Evolutionary conservation across 2,797 vertebrate species (phyloP).

Genomic region (Esox masquinongy): DNA sequence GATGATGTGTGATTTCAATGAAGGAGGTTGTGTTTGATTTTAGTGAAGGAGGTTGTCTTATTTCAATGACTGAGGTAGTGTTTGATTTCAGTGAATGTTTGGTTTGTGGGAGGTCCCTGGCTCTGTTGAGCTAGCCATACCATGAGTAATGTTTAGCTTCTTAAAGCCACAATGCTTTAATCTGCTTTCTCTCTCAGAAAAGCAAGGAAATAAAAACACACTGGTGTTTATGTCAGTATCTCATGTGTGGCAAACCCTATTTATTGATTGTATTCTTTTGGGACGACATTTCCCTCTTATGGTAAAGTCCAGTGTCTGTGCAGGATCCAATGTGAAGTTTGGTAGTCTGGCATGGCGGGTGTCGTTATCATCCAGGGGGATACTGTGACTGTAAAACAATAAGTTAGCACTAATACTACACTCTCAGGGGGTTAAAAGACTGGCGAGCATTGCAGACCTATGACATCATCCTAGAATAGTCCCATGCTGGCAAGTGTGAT

Average conservation of each 20-base stretch:
- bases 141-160: not conserved
- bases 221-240: not conserved
- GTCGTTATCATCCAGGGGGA: not conserved
- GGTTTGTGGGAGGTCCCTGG: slow-evolving; percentile 5
- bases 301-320: not conserved
- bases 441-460: slow-evolving; percentile 15
- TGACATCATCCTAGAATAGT: slow-evolving; percentile 44
- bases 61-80: no score
- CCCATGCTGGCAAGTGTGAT: slow-evolving; percentile 22
- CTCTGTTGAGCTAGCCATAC: not conserved
- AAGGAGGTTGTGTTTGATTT: not conserved
- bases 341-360: not conserved
- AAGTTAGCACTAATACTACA: slow-evolving; percentile 16
- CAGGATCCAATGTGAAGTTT: not conserved
- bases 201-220: not conserved
- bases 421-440: slow-evolving; percentile 47
- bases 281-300: not conserved
- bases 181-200: not conserved
- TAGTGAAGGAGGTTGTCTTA: not conserved
- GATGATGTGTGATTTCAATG: not conserved
- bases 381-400: slow-evolving; percentile 27
- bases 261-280: not conserved
- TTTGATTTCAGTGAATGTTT: not conserved
- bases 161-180: not conserved
- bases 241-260: no score